Base-by-base conservation (phyloP, 2,888 invertebrate genomes). In the Penaeus monodon region DNA sequence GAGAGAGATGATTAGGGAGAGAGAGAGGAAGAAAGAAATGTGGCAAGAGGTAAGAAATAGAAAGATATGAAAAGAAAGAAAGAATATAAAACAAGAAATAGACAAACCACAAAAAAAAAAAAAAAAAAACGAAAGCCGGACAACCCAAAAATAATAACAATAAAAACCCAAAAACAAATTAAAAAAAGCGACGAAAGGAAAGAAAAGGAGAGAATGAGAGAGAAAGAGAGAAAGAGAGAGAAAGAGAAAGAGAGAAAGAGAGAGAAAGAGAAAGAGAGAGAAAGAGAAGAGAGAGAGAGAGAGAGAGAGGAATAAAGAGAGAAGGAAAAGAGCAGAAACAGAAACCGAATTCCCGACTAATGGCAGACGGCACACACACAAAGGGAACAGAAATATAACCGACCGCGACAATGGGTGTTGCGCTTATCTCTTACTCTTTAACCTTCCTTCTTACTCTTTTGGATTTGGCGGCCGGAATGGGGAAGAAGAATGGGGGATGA, bases 321-420 rank as follows among this genome's bases (percentile, higher is more conserved):
- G 33, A 33, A 70, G 33, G 70, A 70, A 70, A 33, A 70, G n/a
- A 73, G 24, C 29, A n/a, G 73, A n/a, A 73, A 33, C 22, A 73
- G 73, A 73, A 38, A 38, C 33, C 73, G 38, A 73, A 20, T 29
- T 17, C 27, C 22, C 73, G 73, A 73, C 73, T 73, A 73, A 73
- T 73, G 73, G 73, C 73, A 38, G 73, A 33, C 73, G 38, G 33
- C 38, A 24, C 38, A 33, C 73, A 27, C 73, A 73, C 73, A 73
- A 73, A 73, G 38, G 73, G 38, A 27, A 29, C 38, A 73, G 73
- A 73, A 73, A 73, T 73, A 73, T 73, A 73, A 73, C 73, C 73
- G 10, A 73, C 73, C 73, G 33, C 73, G 38, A 73, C 73, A 73
- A 73, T 73, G 73, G 73, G n/a, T 20, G 27, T 33, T 27, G 33